These are phyloP conservation scores for Stegodyphus mimosarum DNA, from an alignment of 1,140 invertebrate species.

Conservation along the genomic window DNA sequence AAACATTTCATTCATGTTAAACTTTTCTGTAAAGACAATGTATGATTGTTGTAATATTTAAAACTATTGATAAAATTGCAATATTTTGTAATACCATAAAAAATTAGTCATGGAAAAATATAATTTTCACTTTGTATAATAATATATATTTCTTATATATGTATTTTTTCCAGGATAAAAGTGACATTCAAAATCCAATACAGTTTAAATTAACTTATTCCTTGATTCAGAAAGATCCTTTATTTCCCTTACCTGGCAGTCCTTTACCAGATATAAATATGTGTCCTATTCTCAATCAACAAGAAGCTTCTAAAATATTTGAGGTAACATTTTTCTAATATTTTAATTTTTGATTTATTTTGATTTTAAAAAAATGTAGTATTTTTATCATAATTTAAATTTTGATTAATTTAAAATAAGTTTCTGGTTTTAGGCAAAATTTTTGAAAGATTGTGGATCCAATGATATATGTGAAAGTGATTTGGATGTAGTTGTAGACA, in stretches of 20 bases:
- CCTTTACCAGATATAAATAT: slow-evolving; percentile 79
- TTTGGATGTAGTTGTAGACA: slow-evolving; percentile 75
- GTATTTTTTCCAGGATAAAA: slow-evolving; percentile 50
- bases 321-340: slow-evolving; percentile 66
- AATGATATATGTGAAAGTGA: slow-evolving; percentile 91
- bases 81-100: too few relatives aligned
- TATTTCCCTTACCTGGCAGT: slow-evolving; percentile 68
- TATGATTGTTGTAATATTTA: too few relatives aligned
- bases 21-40: too few relatives aligned
- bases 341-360: not conserved
- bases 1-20: too few relatives aligned
- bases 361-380: not conserved
- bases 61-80: too few relatives aligned
- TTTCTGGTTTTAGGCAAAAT: slow-evolving; percentile 73
- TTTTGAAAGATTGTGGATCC: slow-evolving; percentile 91
- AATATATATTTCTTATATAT: not conserved
- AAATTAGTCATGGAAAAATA: too few relatives aligned
- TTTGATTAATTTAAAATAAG: not conserved
- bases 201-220: slow-evolving; percentile 85
- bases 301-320: slow-evolving; percentile 83
- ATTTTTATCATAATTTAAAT: not conserved
- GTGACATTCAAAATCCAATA: slow-evolving; percentile 64
- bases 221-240: slow-evolving; percentile 78
- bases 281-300: slow-evolving; percentile 89
- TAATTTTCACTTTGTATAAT: too few relatives aligned